Evolutionary conservation across 2,888 invertebrate genomes (phyloP), one percentile per base, ranked within the genome.

Genomic region (Sesia bembeciformis): DNA sequence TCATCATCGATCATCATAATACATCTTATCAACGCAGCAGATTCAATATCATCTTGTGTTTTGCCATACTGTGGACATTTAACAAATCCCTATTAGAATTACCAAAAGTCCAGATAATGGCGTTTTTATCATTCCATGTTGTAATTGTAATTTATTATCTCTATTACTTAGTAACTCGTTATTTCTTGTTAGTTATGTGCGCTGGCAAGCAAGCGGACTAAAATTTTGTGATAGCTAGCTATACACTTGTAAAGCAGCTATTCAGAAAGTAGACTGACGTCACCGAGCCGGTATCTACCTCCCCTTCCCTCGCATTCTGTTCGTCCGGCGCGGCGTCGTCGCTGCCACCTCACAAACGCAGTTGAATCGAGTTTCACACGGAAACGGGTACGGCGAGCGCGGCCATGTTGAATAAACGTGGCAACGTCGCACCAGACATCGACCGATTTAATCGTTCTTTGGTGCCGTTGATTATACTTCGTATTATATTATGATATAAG

Each of bases 401-500:
- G 80, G 88, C 87, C 87, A 86, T 86, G 86, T 86, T 85, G 86
- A 85, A 84, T 23, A 23, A 80, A 82, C 75, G 76, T 84, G 88
- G 88, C 88, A 89, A 89, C 88, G 88, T 80, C 87, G 88, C 87
- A 79, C 76, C 84, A 86, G 85, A 86, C 88, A 85, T 84, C 86
- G 85, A 87, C 84, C 87, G 84, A 84, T 84, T 83, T 84, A 84
- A 84, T 84, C 83, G 71, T 72, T 75, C 71, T 71, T 75, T 70
- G 64, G 74, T 76, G 23, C 23, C 68, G 67, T 69, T 5, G 5
- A 75, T 77, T 78, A 73, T 70, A 74, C 75, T 65, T 68, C 73
- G 75, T 75, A 42, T 42, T 42, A 42, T 23, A 23, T 42, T 42
- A 42, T 42, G 5, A 6, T 42, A 42, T 42, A 80, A 67, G 72